Evolutionary conservation across 2,888 invertebrate species (phyloP), one percentile per base, ranked within the genome.

Genomic region (Tachina grossa): DNA sequence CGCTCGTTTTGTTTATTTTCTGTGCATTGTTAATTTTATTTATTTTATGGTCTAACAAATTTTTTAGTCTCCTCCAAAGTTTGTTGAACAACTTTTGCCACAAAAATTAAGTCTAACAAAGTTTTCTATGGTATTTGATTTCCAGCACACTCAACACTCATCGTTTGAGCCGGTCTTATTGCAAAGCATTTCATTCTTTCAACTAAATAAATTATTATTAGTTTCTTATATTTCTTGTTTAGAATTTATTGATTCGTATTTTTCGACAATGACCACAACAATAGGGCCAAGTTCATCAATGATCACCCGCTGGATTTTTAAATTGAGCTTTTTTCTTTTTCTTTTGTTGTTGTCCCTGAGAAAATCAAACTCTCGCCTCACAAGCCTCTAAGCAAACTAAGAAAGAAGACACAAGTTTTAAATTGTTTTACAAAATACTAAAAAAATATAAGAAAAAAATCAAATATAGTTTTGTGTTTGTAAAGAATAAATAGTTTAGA

Each of bases 261-360:
- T 39, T 65, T 55, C 1, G 19, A 19, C 68, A 69, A 65, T 74
- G 78, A 85, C 71, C 78, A 79, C 85, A 83, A 79, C 85, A 83
- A 71, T 66, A 79, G 79, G 85, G 85, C 83, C 85, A 85, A 83
- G 85, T 83, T 85, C 85, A 85, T 79, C 85, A 83, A 63, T 69
- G 83, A 83, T 83, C 83, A 83, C 83, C 85, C 79, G 85, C 83
- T 83, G 85, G 53, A 84, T 68, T 72, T 83, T 74, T 9, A 31
- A 57, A 51, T 72, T 71, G 55, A 31, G 39, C 11, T 71, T 53
- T 49, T 68, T 66, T 66, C n/a, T 68, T 49, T 63, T 19, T 43
- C 13, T 53, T 66, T 8, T 66, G 13, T 49, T 47, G 57, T 49
- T 53, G 47, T 59, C 22, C 80, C 45, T 68, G 51, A 57, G 43